Evolutionary conservation across 2,888 invertebrate genomes (phyloP).

Genomic region (Philhelius pedissequus): DNA sequence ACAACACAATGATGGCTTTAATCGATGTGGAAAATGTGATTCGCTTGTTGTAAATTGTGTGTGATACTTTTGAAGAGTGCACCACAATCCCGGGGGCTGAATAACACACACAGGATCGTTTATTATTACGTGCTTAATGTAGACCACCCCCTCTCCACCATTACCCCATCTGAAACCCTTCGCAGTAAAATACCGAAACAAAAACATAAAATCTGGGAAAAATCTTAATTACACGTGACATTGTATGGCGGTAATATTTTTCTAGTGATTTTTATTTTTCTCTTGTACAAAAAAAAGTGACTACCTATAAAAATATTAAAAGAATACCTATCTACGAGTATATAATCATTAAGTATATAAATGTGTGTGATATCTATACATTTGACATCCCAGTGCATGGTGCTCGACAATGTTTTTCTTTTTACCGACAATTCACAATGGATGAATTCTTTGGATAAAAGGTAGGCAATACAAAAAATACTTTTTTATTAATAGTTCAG

Average conservation of each 20-base stretch:
- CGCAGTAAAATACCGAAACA: conserved; percentile 15
- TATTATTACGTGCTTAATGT: neutral
- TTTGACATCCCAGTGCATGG: neutral
- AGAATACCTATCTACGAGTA: neutral
- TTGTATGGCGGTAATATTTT: conserved; percentile 56
- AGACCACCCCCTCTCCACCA: neutral
- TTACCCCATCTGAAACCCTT: neutral
- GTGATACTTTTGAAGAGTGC: neutral
- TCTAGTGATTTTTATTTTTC: conserved; percentile 50
- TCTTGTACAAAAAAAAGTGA: neutral
- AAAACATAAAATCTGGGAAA: conserved; percentile 50
- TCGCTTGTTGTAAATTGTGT: conserved; percentile 30
- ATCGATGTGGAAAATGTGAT: conserved; percentile 51
- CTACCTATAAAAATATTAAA: conserved; percentile 3
- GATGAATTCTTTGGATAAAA: neutral
- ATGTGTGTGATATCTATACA: neutral
- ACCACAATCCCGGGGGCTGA: neutral
- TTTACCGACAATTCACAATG: too few relatives aligned
- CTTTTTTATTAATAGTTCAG: neutral
- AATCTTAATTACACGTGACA: conserved; percentile 68
- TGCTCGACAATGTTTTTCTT: neutral
- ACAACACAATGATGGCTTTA: conserved; percentile 51
- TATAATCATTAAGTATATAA: too few relatives aligned
- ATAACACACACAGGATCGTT: neutral
- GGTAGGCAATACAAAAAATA: neutral